Percentiles rank a stretch among this genome's conserved stretches.
Evolutionary conservation across 2,888 invertebrate species (phyloP).

Genomic region (Eulithis prunata): DNA sequence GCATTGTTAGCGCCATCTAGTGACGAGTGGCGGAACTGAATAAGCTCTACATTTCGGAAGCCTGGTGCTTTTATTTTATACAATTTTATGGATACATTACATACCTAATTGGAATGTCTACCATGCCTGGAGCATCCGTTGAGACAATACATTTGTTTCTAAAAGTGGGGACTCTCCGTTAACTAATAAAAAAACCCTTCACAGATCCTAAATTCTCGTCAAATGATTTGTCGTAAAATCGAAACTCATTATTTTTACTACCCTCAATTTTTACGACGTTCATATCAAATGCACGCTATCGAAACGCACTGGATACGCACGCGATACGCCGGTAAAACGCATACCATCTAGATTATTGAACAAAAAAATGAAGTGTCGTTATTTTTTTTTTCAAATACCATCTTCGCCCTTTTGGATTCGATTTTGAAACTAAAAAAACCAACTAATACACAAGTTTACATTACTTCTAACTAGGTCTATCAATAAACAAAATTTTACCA

Average conservation of each 20-base stretch:
- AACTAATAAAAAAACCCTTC: slow-evolving; percentile 4
- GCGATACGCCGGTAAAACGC: slow-evolving; percentile 32
- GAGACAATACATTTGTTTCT: too few species aligned
- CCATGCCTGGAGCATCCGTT: too few species aligned
- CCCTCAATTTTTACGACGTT: slow-evolving; percentile 24
- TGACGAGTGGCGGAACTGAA: slow-evolving; percentile 48
- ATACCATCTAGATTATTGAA: background rate
- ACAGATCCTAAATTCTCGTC: slow-evolving; percentile 6
- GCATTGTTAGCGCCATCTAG: slow-evolving; percentile 58
- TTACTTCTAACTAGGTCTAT: too few species aligned
- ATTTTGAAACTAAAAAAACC: too few species aligned
- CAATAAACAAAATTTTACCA: too few species aligned
- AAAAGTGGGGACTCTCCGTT: too few species aligned
- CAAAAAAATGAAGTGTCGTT: background rate
- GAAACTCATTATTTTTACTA: slow-evolving; percentile 18
- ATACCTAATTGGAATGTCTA: too few species aligned
- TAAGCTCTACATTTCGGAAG: background rate
- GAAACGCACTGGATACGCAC: slow-evolving; percentile 30
- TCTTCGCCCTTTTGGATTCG: too few species aligned
- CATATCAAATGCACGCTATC: slow-evolving; percentile 30
- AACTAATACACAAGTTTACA: too few species aligned
- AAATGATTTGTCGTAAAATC: slow-evolving; percentile 27
- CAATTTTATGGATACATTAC: too few species aligned
- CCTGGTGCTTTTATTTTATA: too few species aligned
- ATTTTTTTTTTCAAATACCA: too few species aligned